These are phyloP conservation scores for Pentamera pediparva DNA, from an alignment of 53 echinoderm and acorn worm genomes.

Conservation along the genomic window DNA sequence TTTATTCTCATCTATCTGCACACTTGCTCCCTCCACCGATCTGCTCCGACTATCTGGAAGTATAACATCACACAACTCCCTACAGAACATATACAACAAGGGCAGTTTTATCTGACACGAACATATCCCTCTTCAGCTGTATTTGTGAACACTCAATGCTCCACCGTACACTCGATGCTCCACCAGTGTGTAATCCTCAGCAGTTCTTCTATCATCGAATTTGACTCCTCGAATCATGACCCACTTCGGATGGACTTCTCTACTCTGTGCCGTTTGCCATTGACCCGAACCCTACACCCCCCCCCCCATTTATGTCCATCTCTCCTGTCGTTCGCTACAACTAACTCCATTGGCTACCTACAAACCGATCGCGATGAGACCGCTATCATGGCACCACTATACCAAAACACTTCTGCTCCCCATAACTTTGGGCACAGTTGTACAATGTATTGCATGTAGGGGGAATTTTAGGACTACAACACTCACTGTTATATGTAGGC, in stretches of 20 bases:
- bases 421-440: neutral
- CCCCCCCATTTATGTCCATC: conserved; percentile 29
- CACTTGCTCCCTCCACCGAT: conserved; percentile 27
- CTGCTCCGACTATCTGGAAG: neutral
- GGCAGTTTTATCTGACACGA: conserved; percentile 5
- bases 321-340: conserved; percentile 5
- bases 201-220: conserved; percentile 20
- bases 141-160: no score
- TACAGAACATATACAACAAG: conserved; percentile 28
- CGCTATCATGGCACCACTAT: conserved; percentile 15
- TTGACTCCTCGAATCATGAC: conserved; percentile 24
- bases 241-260: conserved; percentile 3
- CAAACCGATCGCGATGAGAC: neutral
- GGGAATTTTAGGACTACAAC: no score
- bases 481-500: no score
- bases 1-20: conserved; percentile 33
- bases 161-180: conserved; percentile 16
- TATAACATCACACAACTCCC: conserved; percentile 14
- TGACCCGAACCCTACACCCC: neutral
- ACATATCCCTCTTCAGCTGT: conserved; percentile 21
- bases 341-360: neutral
- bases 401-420: neutral
- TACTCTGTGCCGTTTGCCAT: conserved; percentile 1
- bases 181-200: conserved; percentile 47
- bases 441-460: neutral